These are phyloP conservation scores for Rhynchomys soricoides DNA, from an alignment of 2,113 vertebrate species.

Conservation along the genomic window DNA sequence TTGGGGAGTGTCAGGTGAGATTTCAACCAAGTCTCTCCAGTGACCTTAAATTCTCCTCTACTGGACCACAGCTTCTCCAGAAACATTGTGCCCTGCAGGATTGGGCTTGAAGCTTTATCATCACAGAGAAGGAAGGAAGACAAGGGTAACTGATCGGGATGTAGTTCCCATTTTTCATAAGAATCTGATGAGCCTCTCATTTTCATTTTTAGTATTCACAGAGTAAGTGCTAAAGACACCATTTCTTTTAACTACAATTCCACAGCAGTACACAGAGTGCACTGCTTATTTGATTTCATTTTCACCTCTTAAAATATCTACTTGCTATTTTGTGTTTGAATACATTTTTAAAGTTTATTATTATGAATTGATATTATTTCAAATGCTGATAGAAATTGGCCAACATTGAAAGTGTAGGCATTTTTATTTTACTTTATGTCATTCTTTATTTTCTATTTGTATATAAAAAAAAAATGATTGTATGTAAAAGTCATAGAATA, in stretches of 20 bases:
- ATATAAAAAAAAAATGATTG: neutral
- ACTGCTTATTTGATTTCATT: neutral
- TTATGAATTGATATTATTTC: neutral
- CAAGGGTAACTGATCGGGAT: neutral
- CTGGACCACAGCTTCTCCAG: neutral
- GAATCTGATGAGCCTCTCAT: neutral
- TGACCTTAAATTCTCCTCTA: neutral
- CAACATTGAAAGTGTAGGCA: neutral
- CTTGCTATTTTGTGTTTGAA: neutral
- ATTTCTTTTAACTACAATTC: neutral
- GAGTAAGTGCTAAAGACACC: neutral
- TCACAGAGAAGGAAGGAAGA: rapidly evolving
- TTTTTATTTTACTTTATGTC: neutral
- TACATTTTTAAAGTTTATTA: neutral
- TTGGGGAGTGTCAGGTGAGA: neutral
- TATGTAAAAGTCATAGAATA: neutral
- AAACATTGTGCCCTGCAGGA: rapidly evolving
- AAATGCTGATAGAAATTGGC: neutral
- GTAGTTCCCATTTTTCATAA: neutral
- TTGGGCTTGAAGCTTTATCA: rapidly evolving
- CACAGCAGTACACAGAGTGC: neutral
- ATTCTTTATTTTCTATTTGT: neutral
- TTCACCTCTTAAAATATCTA: neutral
- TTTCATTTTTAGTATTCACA: neutral
- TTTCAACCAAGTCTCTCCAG: neutral